Base-by-base conservation (phyloP, 2,113 vertebrate species). In the Perca flavescens region DNA sequence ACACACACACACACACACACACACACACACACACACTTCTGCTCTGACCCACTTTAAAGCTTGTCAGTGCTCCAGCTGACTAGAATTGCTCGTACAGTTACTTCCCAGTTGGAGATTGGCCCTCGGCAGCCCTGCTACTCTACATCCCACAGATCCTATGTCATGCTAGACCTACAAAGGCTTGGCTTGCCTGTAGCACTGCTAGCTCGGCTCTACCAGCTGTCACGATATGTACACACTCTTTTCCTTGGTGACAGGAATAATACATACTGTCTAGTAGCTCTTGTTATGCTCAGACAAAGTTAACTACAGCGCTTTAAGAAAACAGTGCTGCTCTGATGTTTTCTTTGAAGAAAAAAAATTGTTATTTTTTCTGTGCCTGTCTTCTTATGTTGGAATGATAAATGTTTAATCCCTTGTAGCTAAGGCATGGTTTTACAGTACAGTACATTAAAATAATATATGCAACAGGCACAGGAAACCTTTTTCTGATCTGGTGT, bases 41-140 rank as follows among this genome's bases (percentile, higher is more conserved):
- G 54, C 63, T 83, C 67, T 94, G 88, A 93, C 91, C 92, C 82
- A 90, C 67, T 94, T 93, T 86, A 61, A 81, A 78, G 70, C 65
- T 86, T 87, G 72, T 88, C 79, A 61, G 74, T 25, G 66, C 67
- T 79, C 65, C 73, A 80, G 84, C 86, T 84, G 79, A 86, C 82
- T 77, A 53, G 43, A 75, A 82, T 67, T 63, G 80, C 78, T 68
- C 17, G 77, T 89, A 80, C 74, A 92, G 72, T 90, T 82, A 82
- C 78, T 80, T 79, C 72, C 76, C 80, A 74, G 82, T 63, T 79
- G 65, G 86, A 84, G 70, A 82, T 87, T 79, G 82, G 86, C 91
- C 92, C 54, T 82, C 14, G 79, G 90, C 85, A 22, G 58, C 65
- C 22, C 31, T 22, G 71, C 75, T 72, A 47, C 60, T 67, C 74